Base-by-base conservation (phyloP, 2,888 invertebrate genomes). In the Drosophila meridiana region DNA sequence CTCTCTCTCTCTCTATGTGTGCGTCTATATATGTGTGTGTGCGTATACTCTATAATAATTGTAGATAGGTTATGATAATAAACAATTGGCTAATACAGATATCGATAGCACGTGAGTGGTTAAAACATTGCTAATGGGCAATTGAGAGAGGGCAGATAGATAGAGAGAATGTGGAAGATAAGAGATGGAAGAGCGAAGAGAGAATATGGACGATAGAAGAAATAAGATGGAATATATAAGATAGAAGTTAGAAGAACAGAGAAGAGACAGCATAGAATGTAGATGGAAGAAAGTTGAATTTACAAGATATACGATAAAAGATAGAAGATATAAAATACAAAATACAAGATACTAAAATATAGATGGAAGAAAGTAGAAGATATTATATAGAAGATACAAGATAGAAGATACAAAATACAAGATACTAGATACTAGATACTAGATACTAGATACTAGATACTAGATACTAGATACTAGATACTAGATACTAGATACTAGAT, bases 41-140 rank as follows among this genome's bases (percentile, higher is more conserved):
- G 43, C 4, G 20, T 42, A 59, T 45, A 61, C 78, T 61, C 78
- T 76, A 30, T 20, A 57, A 56, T 13, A 34, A 32, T 45, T 34
- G 6, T 8, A 6, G 26, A 38, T 14, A 11, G 40, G 40, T 26
- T 67, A 34, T 43, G 43, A 36, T 45, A 8, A 58, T 26, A 34
- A 52, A 34, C 26, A 13, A 52, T 52, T 36, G 52, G 7, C 7
- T 13, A 13, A 36, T 52, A 13, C 20, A 20, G 34, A 52, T 52
- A 52, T 52, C 20, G 34, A 26, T 26, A 52, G 3, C 52, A 52
- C 50, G 50, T 34, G 50, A 50, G 20, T 34, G 50, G 34, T 5
- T 9, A 5, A 11, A 34, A 52, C 11, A 52, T 13, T 20, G 6
- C 3, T 6, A 34, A 32, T 20, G 20, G 34, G 2, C 6, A 50